Conservation (phyloP, 2,888 invertebrate genomes). For the Cistogaster globosa region DNA sequence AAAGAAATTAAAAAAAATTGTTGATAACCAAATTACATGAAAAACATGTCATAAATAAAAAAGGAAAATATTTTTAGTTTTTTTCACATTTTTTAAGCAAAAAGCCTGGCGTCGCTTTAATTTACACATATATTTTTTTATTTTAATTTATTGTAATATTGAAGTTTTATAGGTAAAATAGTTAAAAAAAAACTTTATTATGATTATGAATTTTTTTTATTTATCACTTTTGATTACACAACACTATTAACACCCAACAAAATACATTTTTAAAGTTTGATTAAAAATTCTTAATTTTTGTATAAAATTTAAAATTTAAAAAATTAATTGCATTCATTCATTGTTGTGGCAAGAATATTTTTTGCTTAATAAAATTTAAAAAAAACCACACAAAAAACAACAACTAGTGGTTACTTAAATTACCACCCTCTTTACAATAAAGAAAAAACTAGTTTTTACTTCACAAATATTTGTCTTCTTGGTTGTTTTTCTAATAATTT, state of each 20-base stretch:
- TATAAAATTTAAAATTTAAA: not conserved
- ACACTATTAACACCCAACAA: constrained; percentile 4
- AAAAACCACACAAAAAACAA: not conserved
- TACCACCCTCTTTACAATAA: not conserved
- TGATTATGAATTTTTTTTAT: not conserved
- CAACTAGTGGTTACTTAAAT: not conserved
- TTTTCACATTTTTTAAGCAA: constrained; percentile 31
- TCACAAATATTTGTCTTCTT: constrained; percentile 21
- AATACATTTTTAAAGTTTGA: not conserved
- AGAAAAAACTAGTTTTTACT: constrained; percentile 4
- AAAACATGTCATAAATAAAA: constrained; percentile 7
- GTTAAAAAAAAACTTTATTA: constrained; percentile 30
- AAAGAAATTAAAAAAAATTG: too few species aligned
- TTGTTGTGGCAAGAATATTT: constrained; percentile 12
- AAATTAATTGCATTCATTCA: constrained; percentile 11
- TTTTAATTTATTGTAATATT: constrained; percentile 15
- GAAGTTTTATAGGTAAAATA: not conserved
- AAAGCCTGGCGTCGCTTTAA: constrained; percentile 65
- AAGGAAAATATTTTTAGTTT: constrained; percentile 25
- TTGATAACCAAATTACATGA: not conserved
- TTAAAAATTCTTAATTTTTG: not conserved
- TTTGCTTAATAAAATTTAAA: not conserved
- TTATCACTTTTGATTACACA: constrained; percentile 64
- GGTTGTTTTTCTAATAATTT: constrained; percentile 20
- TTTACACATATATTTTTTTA: constrained; percentile 45